Evolutionary conservation across 2,888 invertebrate species (phyloP).

Genomic region (Acanthoscelides obtectus): DNA sequence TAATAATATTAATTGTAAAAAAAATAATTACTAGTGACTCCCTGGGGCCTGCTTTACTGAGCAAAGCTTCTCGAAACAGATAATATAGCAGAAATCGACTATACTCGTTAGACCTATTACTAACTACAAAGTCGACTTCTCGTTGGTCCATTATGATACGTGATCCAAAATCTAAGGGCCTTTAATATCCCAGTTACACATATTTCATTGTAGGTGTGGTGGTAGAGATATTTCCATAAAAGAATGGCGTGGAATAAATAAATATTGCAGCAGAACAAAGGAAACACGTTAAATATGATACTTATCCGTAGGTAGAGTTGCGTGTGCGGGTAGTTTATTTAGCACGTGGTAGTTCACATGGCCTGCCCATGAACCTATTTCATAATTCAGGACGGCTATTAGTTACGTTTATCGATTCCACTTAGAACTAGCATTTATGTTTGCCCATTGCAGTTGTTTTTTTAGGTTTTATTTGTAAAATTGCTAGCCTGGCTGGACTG

Average conservation of each 20-base stretch:
- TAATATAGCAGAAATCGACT: no score
- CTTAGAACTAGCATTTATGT: background rate
- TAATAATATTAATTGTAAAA: no score
- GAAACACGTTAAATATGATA: constrained; percentile 9
- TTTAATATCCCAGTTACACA: no score
- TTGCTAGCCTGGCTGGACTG: background rate
- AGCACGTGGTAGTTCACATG: constrained; percentile 35
- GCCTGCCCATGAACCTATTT: constrained; percentile 29
- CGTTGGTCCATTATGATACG: no score
- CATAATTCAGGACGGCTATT: constrained; percentile 36
- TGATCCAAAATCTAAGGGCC: no score
- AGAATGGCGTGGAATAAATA: background rate
- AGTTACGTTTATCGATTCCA: constrained; percentile 31
- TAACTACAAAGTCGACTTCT: no score
- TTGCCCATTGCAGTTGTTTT: background rate
- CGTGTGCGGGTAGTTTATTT: constrained; percentile 24
- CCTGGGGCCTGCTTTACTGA: no score
- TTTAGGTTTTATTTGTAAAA: background rate
- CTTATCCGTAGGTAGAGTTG: constrained; percentile 18
- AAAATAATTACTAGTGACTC: no score
- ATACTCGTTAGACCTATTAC: no score
- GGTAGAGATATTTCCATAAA: no score
- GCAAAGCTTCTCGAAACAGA: no score
- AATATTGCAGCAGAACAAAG: constrained; percentile 6
- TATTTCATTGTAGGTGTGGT: no score